Percentiles rank a stretch among this genome's conserved stretches.
These are phyloP conservation scores for Zaprionus gabonicus DNA, from an alignment of 1,140 invertebrate genomes.

Conservation along the genomic window DNA sequence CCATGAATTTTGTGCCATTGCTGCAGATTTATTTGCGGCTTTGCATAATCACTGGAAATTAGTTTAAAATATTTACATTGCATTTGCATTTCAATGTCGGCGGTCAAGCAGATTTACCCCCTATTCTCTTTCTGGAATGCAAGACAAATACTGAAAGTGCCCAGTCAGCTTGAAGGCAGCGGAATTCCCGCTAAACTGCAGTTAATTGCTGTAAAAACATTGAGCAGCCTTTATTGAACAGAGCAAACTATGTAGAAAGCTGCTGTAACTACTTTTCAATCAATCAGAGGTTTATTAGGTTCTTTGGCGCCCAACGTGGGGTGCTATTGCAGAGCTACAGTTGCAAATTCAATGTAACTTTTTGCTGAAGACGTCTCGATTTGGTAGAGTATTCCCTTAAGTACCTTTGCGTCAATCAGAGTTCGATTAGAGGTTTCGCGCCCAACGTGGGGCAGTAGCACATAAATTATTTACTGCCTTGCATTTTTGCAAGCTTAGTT, in stretches of 20 bases:
- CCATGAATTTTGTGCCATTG: conserved; percentile 58
- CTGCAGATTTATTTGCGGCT: conserved; percentile 81
- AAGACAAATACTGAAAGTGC: conserved; percentile 2
- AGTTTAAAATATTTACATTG: conserved; percentile 81
- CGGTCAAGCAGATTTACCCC: conserved; percentile 38
- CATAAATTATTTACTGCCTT: no score
- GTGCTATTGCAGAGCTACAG: no score
- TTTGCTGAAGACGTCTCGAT: no score
- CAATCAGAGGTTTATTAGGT: no score
- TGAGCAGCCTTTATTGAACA: neutral
- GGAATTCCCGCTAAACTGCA: neutral
- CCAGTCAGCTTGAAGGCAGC: neutral
- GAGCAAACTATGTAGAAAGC: neutral
- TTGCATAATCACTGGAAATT: conserved; percentile 82
- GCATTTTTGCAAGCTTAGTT: neutral
- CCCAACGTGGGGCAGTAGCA: no score
- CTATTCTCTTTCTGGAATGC: neutral
- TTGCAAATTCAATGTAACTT: no score
- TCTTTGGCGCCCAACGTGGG: no score
- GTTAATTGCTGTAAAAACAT: neutral
- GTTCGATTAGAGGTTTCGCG: no score
- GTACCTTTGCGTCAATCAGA: no score
- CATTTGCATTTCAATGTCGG: conserved; percentile 75
- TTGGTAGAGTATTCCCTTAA: no score
- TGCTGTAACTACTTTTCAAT: no score